Evolutionary conservation across 2,888 invertebrate genomes (phyloP), one percentile per base, ranked within the genome.

Genomic region (Orthosia incerta): DNA sequence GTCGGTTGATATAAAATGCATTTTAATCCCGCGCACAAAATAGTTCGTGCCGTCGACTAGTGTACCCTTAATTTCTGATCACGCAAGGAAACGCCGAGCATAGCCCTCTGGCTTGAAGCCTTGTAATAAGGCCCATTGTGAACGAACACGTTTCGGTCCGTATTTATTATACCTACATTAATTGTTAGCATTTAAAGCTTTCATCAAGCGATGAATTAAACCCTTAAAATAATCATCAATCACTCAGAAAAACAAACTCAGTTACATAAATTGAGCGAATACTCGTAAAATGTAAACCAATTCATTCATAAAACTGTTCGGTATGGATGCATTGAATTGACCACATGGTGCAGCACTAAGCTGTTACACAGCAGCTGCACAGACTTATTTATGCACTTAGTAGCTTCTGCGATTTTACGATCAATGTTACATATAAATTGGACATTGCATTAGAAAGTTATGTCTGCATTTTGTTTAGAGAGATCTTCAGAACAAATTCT

Each of bases 311-410:
- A 74, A 71, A 74, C 57, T 48, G 56, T 20, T 59, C 46, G 55
- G 57, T 71, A 55, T 39, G 15, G 46, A 79, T 74, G 60, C 67
- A 51, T 20, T 79, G 81, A 78, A 79, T 64, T 67, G 31, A 73
- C 57, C 82, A 76, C 70, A 76, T 81, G 74, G 62, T 74, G 31
- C 16, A 66, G 45, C 51, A 72, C 31, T 63, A 71, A 83, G 61
- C 71, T 61, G 69, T 63, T 26, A 57, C 51, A 56, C 62, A 60
- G 31, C 82, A 74, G 76, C 79, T 76, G 76, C 73, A 64, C 56
- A 3, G 20, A 51, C 71, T 76, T 82, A 85, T 79, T 85, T 74
- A 85, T 74, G 74, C 74, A 76, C 69, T 76, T 72, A 74, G 53
- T 46, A 64, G 62, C 39, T 79, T 56, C 71, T 61, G 80, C 66